Base-by-base conservation (phyloP, 2,888 invertebrate species). In the Luperina testacea region DNA sequence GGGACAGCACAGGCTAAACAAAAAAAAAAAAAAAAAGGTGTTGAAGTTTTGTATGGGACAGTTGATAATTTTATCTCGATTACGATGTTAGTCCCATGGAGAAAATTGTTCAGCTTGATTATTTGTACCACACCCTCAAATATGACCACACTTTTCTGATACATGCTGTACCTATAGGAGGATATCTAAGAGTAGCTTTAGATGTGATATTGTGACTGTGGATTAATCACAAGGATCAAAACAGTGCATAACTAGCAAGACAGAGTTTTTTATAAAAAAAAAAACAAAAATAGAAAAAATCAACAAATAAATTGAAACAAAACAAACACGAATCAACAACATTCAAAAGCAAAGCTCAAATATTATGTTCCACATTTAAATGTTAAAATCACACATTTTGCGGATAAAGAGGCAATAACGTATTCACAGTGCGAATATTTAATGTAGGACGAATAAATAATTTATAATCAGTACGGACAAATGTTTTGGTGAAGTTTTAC, bases 401-500 rank as follows among this genome's bases (percentile, higher is more conserved):
- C 53, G 70, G 67, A 72, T 82, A 83, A 76, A 85, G 80, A 77
- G 80, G 80, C 75, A 81, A 83, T 93, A 91, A 91, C 85, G 83
- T 83, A 94, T 92, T 93, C 92, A 89, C 91, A 89, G 81, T 90
- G 85, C 81, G 93, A 91, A 92, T 94, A 93, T 90, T 88, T 75
- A 88, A 88, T 88, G 84, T 88, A 85, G 87, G 76, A 75, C 80
- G 91, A 93, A 94, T 94, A 93, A 94, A 93, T 94, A 93, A 81
- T 81, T 81, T 83, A 81, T 81, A 83, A 94, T 94, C 91, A 93
- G 90, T 85, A 88, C 87, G 90, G 85, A 88, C 92, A 95, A 95
- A 95, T 95, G 94, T 95, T 96, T 95, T 94, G 94, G 85, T 90
- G 85, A 92, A 94, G 94, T 94, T 96, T 95, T 94, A 92, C 92